These are phyloP conservation scores for Prosopocoilus inquinatus DNA, from an alignment of 2,888 invertebrate species.

Conservation along the genomic window DNA sequence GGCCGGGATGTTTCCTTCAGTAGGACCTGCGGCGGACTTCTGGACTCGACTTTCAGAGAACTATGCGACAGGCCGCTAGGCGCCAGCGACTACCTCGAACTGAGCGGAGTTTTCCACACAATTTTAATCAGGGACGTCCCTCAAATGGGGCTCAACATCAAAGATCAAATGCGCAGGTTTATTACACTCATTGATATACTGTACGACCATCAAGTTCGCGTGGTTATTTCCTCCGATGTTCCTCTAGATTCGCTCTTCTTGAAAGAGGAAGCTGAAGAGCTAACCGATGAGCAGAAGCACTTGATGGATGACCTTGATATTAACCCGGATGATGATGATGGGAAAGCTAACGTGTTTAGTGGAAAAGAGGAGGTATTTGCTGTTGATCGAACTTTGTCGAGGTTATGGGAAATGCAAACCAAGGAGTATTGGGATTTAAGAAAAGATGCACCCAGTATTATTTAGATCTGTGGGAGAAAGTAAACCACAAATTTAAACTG, in stretches of 20 bases:
- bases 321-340: conserved; percentile 69
- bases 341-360: conserved; percentile 88
- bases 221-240: conserved; percentile 82
- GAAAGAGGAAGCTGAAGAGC: conserved; percentile 48
- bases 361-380: conserved; percentile 98
- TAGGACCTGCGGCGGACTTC: conserved; percentile 87
- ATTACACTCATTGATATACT: conserved; percentile 96
- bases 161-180: conserved; percentile 90
- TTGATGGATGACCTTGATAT: conserved; percentile 96
- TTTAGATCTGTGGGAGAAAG: too few species aligned
- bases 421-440: conserved; percentile 81
- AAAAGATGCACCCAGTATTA: neutral
- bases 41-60: conserved; percentile 86
- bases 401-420: conserved; percentile 95
- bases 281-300: conserved; percentile 74
- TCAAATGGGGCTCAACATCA: conserved; percentile 70
- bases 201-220: conserved; percentile 87
- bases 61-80: conserved; percentile 90
- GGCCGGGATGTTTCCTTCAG: conserved; percentile 86
- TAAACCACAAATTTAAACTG: too few species aligned
- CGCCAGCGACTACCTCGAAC: conserved; percentile 90
- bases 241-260: conserved; percentile 75
- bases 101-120: conserved; percentile 93
- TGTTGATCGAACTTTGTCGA: conserved; percentile 88
- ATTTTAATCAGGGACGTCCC: conserved; percentile 90